phyloP scores from a whole-genome alignment of 2,888 invertebrate species.

The Amiota minor region DNA sequence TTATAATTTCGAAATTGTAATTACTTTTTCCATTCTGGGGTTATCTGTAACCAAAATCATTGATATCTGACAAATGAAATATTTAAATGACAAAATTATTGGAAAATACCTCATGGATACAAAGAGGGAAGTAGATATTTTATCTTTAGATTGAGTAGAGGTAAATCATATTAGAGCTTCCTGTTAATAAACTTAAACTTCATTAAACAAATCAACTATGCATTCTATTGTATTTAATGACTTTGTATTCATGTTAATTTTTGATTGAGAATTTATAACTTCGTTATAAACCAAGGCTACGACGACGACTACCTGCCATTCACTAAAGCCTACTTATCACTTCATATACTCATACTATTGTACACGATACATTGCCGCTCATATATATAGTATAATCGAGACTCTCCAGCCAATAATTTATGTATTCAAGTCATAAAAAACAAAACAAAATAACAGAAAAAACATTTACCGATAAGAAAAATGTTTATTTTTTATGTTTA shows the following conservation, averaged over 20 bases:
- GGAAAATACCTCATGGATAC: not conserved
- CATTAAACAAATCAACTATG: too few species aligned
- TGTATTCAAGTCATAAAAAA: slow-evolving; percentile 62
- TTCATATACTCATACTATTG: too few species aligned
- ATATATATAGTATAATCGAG: too few species aligned
- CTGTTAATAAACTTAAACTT: not conserved
- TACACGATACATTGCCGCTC: too few species aligned
- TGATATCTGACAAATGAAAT: not conserved
- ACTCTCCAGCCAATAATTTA: slow-evolving; percentile 50
- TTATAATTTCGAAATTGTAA: slow-evolving; percentile 19
- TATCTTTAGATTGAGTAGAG: not conserved
- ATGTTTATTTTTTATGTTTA: slow-evolving; percentile 53
- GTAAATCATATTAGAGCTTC: not conserved
- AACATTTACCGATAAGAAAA: slow-evolving; percentile 27
- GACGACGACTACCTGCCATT: not conserved
- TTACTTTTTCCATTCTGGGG: slow-evolving; percentile 6
- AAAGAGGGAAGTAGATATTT: too few species aligned
- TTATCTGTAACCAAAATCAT: not conserved
- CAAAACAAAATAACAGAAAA: slow-evolving; percentile 38
- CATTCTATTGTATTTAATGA: too few species aligned
- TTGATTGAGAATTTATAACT: slow-evolving; percentile 3
- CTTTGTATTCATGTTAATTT: not conserved
- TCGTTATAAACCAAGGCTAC: slow-evolving; percentile 15
- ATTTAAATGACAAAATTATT: too few species aligned
- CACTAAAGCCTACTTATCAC: too few species aligned